Evolutionary conservation across 2,888 invertebrate genomes (phyloP).

Genomic region (Nomada hirtipes): DNA sequence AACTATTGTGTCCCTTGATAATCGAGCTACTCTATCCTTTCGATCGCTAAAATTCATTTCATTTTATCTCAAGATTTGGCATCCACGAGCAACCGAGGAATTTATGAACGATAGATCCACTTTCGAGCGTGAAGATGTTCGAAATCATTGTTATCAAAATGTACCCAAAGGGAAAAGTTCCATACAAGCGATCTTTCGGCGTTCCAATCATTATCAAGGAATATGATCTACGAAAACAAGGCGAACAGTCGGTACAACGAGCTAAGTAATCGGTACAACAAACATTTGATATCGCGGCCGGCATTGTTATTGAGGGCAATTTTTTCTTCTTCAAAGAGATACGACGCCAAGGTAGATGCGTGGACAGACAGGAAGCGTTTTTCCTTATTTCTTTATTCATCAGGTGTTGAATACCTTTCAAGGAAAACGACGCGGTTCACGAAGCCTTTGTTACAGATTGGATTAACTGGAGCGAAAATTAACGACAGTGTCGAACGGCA

Average conservation of each 20-base stretch:
- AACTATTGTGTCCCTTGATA: too few species aligned
- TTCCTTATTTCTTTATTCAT: neutral
- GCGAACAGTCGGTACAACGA: neutral
- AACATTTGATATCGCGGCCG: conserved; percentile 49
- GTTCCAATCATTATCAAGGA: conserved; percentile 29
- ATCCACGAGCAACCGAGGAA: too few species aligned
- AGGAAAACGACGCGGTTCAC: neutral
- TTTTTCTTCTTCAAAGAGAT: conserved; percentile 7
- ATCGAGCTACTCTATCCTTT: too few species aligned
- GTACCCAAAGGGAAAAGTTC: conserved; percentile 33
- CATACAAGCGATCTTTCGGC: conserved; percentile 6
- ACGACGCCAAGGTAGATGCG: conserved; percentile 1
- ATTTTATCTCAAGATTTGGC: too few species aligned
- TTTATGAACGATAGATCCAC: neutral
- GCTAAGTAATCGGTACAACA: conserved; percentile 36
- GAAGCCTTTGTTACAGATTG: neutral
- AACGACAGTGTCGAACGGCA: neutral
- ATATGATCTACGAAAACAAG: conserved; percentile 55
- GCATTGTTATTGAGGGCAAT: conserved; percentile 27
- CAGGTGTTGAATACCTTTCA: neutral
- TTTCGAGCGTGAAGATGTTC: neutral
- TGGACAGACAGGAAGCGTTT: neutral
- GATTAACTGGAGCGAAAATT: neutral
- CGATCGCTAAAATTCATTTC: too few species aligned
- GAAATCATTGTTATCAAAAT: neutral